These are phyloP conservation scores for Porites divaricata DNA, from an alignment of 92 coral and sea anemone genomes.

Conservation along the genomic window DNA sequence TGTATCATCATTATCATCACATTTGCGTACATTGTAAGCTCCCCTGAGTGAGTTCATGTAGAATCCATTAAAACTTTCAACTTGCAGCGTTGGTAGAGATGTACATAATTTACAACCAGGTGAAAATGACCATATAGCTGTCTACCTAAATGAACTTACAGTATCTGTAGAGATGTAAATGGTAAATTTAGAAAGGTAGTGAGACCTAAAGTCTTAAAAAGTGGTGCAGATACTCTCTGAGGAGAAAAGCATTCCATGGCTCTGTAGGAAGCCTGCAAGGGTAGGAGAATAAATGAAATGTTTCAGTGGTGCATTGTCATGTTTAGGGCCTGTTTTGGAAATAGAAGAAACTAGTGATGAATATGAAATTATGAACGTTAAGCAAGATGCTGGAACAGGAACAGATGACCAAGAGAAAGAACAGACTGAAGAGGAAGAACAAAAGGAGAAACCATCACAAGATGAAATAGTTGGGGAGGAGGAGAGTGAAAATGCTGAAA, in stretches of 20 bases:
- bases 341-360: conserved; percentile 84
- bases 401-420: conserved; percentile 36
- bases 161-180: neutral
- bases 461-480: conserved; percentile 23
- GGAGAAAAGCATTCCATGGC: no score
- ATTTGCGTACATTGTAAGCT: no score
- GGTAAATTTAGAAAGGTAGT: neutral
- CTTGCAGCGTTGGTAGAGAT: no score
- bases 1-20: no score
- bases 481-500: conserved; percentile 20
- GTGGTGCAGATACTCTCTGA: neutral
- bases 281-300: no score
- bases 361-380: conserved; percentile 19
- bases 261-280: no score
- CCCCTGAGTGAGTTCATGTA: no score
- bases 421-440: conserved; percentile 18
- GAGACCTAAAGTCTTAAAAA: neutral
- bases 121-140: no score
- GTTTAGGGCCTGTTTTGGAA: conserved; percentile 93
- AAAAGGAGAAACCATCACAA: neutral
- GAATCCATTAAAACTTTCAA: no score
- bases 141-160: neutral
- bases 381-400: conserved; percentile 22
- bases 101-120: no score
- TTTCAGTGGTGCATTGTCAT: neutral